Percentiles rank a stretch among this genome's conserved stretches.
phyloP scores from a whole-genome alignment of 2,113 vertebrate genomes.

The Phainopepla nitens region DNA sequence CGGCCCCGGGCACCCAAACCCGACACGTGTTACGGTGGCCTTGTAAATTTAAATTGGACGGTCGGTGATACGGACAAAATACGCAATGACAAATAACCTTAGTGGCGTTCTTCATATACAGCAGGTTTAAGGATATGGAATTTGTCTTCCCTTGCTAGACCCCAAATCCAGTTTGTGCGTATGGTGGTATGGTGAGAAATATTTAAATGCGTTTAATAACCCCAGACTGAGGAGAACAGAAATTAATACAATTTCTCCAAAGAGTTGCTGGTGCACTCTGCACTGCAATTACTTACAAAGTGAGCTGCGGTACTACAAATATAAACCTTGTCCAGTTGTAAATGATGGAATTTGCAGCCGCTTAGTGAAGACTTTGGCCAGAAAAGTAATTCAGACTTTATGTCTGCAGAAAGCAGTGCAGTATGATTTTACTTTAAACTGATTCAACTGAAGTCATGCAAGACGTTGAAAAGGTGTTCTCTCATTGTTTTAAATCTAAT shows the following conservation, averaged over 20 bases:
- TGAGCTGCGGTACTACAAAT: not conserved
- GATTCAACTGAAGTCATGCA: not conserved
- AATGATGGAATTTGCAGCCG: not conserved
- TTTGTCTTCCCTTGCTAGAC: not conserved
- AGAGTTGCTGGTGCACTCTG: not conserved
- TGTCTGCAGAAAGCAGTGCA: too few species aligned
- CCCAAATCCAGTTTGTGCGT: not conserved
- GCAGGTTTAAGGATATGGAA: not conserved
- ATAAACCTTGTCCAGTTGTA: not conserved
- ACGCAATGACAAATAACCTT: accelerated
- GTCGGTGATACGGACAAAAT: accelerated
- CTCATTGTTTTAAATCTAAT: not conserved
- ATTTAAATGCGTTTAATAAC: not conserved
- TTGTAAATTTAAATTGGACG: accelerated
- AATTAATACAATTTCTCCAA: not conserved
- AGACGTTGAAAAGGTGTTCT: not conserved
- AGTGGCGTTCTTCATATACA: accelerated
- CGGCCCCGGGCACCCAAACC: accelerated
- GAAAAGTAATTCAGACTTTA: not conserved
- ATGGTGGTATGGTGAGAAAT: not conserved
- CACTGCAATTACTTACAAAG: not conserved
- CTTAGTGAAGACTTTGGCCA: not conserved
- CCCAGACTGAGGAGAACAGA: not conserved
- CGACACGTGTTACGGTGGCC: accelerated
- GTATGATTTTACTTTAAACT: not conserved